Evolutionary conservation across 2,113 vertebrate species (phyloP).

Genomic region (Catharus bicknelli): DNA sequence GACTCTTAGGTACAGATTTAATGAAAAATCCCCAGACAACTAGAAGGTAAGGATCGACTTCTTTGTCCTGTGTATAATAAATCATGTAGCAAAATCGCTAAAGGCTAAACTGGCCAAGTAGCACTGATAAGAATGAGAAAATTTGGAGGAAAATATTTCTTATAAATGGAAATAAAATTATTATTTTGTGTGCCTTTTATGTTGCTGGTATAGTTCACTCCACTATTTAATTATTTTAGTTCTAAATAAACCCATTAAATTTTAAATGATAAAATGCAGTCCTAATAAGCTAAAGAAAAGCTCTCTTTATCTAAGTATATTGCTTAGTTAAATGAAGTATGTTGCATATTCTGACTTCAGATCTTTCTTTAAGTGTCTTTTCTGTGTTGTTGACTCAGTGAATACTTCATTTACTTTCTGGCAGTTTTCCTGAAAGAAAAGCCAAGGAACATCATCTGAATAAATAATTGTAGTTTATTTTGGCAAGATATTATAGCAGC

Average conservation of each 20-base stretch:
- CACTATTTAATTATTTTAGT: background rate
- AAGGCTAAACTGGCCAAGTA: background rate
- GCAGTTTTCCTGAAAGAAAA: conserved; percentile 43
- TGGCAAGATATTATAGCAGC: conserved; percentile 22
- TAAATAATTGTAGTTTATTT: conserved; percentile 61
- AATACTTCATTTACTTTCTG: conserved; percentile 52
- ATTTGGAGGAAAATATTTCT: background rate
- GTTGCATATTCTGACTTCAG: conserved; percentile 16
- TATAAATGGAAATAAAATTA: background rate
- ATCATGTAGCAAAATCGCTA: background rate
- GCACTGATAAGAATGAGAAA: background rate
- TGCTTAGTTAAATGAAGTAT: background rate
- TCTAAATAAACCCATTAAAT: background rate
- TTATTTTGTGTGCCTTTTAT: background rate
- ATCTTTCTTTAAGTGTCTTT: conserved; percentile 1
- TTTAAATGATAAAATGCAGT: background rate
- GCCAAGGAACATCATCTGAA: conserved; percentile 54
- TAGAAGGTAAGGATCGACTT: background rate
- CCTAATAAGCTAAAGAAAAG: background rate
- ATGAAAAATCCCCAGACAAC: background rate
- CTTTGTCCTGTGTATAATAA: background rate
- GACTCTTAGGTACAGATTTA: background rate
- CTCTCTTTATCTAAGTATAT: background rate
- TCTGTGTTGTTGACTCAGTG: conserved; percentile 23
- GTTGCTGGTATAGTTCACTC: background rate